Evolutionary conservation across 2,797 vertebrate species (phyloP), one percentile per base, ranked within the genome.

Genomic region (Catamblyrhynchus diadema): DNA sequence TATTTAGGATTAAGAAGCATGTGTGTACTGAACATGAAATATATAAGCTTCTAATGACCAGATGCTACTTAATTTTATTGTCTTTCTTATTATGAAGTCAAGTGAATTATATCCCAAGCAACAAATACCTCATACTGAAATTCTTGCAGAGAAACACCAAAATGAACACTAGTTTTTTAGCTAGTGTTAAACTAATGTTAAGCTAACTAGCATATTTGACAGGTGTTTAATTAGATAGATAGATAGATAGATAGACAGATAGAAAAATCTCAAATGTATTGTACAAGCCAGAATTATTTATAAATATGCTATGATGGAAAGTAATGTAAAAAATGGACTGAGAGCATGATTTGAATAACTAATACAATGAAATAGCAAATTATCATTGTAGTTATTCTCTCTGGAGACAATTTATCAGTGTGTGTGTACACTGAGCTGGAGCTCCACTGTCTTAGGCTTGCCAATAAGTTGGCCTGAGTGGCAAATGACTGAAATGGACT

Each of bases 1-100:
- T 95, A 83, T 93, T 90, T 90, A 62, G 73, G 33, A 94, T 95
- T 88, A 93, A 72, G 54, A 86, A 56, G 28, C 51, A 61, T 21
- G 2, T 86, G 66, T 79, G 51, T 78, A 48, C 25, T 72, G 80
- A 90, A 84, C 77, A 77, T 66, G 69, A 91, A 94, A 81, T 70
- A 56, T 33, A 62, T 53, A 77, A 87, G 16, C 33, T 83, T 86
- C 72, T 86, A 91, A 94, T 30, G 59, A 90, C 57, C 61, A 88
- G 37, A 62, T 90, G 86, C 54, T 90, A 35, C 53, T 71, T 87
- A 89, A 61, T 45, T 89, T 86, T 89, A 78, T 91, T 88, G 51
- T 86, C 65, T 85, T 85, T 71, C 69, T 94, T 88, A 91, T 27
- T 44, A 45, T 78, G 39, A 93, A 81, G 27, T 91, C 56, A 74